Conservation (phyloP, 2,888 invertebrate species). For the Eugnorisma glareosa region DNA sequence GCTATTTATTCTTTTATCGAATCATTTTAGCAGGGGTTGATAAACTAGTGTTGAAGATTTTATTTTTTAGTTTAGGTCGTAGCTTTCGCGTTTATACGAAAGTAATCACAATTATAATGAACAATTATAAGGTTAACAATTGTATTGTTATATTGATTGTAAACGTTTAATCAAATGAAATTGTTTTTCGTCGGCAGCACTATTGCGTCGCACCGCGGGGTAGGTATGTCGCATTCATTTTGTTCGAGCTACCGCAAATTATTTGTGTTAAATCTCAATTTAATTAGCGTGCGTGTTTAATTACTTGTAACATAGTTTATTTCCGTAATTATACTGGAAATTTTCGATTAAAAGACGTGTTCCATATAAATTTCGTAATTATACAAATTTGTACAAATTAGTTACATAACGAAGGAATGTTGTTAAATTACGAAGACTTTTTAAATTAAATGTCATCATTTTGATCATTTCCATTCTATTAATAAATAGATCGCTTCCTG, state of each 20-base stretch:
- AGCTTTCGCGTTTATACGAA: not conserved
- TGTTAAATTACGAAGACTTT: not conserved
- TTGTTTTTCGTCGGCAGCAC: constrained; percentile 55
- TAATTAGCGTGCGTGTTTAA: constrained; percentile 77
- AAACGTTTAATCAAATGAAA: constrained; percentile 39
- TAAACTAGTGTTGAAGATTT: not conserved
- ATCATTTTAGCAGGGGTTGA: constrained; percentile 5
- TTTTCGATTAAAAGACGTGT: constrained; percentile 51
- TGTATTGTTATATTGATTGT: constrained; percentile 15
- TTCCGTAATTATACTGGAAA: constrained; percentile 68
- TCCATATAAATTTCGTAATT: constrained; percentile 36
- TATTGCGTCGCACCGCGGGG: constrained; percentile 54
- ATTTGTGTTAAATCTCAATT: constrained; percentile 76
- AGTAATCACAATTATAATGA: constrained; percentile 10
- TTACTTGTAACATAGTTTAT: constrained; percentile 75
- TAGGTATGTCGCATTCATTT: constrained; percentile 66
- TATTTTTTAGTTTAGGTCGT: not conserved
- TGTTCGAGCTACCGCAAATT: constrained; percentile 74
- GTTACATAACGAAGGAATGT: constrained; percentile 30
- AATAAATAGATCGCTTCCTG: too few species aligned
- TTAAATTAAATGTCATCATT: not conserved
- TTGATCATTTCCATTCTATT: not conserved
- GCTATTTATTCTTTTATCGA: constrained; percentile 47
- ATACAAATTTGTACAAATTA: constrained; percentile 30
- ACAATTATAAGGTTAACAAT: not conserved